Percentiles rank a stretch among this genome's conserved stretches.
phyloP scores from a whole-genome alignment of 1,140 invertebrate genomes.

The Drosophila pandora region DNA sequence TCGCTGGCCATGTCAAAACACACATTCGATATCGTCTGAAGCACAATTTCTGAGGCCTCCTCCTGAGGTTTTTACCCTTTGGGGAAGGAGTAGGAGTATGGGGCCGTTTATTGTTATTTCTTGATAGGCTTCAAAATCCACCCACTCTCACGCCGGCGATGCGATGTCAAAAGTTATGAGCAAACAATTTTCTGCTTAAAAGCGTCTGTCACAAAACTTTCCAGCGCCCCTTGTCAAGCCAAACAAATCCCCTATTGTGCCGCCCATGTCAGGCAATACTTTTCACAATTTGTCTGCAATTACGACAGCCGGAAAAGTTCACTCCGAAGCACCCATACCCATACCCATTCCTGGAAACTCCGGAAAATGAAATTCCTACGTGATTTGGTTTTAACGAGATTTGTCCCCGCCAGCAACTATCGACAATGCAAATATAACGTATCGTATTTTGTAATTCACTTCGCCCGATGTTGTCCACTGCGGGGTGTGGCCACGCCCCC shows the following conservation, averaged over 20 bases:
- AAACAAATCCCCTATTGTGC: constrained; percentile 42
- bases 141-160: neutral
- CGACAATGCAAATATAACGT: constrained; percentile 72
- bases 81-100: neutral
- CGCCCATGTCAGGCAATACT: constrained; percentile 48
- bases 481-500: constrained; percentile 37
- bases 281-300: constrained; percentile 74
- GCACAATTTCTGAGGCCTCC: constrained; percentile 23
- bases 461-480: constrained; percentile 53
- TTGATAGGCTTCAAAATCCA: constrained; percentile 35
- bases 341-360: neutral
- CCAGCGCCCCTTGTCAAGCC: constrained; percentile 65
- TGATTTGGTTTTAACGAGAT: constrained; percentile 80
- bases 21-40: constrained; percentile 24
- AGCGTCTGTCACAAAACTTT: constrained; percentile 79
- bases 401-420: constrained; percentile 62
- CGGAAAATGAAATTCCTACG: constrained; percentile 56
- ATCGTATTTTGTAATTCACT: constrained; percentile 65
- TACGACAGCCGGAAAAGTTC: constrained; percentile 58
- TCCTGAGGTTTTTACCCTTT: constrained; percentile 10
- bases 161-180: constrained; percentile 70
- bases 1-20: constrained; percentile 19
- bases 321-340: neutral
- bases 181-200: constrained; percentile 81
- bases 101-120: constrained; percentile 40